These are phyloP conservation scores for Mus pahari DNA, from an alignment of 2,113 vertebrate genomes.

Conservation along the genomic window DNA sequence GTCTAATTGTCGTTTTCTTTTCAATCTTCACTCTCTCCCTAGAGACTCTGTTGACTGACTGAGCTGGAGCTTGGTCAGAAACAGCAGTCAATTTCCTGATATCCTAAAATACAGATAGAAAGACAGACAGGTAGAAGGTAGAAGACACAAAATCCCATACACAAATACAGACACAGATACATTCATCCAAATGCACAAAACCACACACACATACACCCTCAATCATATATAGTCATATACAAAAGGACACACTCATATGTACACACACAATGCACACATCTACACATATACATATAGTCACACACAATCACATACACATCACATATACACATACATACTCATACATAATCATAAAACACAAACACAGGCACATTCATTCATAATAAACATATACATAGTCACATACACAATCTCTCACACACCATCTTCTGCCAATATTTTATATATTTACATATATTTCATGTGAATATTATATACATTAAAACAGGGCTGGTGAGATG, in stretches of 20 bases:
- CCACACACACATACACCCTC: neutral
- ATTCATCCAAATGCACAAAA: neutral
- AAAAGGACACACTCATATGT: neutral
- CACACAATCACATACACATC: neutral
- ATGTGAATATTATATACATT: neutral
- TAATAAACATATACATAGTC: neutral
- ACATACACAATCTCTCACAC: neutral
- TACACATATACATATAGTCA: neutral
- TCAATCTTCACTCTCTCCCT: no score
- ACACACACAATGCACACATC: neutral
- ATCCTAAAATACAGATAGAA: neutral
- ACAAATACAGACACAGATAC: neutral
- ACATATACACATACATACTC: neutral
- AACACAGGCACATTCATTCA: neutral
- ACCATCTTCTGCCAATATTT: neutral
- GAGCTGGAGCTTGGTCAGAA: no score
- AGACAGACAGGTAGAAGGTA: neutral
- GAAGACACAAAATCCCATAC: neutral
- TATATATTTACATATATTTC: neutral
- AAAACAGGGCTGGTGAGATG: no score
- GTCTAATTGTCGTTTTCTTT: no score
- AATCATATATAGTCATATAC: no score
- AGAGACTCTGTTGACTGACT: no score
- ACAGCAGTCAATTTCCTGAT: neutral
- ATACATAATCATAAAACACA: neutral